Evolutionary conservation across 2,797 vertebrate genomes (phyloP).

Genomic region (Poeciliopsis paucimaculata): DNA sequence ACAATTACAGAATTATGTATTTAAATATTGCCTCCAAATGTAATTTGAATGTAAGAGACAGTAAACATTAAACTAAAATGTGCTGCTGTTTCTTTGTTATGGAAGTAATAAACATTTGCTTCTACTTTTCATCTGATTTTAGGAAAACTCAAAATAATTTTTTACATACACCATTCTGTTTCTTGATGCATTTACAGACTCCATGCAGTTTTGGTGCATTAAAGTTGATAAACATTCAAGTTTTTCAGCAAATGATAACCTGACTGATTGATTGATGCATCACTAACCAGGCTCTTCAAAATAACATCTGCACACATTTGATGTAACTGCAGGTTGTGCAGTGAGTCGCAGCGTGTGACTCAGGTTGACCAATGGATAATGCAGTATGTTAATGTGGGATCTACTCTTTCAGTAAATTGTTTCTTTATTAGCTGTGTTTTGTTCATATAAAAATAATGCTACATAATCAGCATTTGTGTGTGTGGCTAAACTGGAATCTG

Average conservation of each 20-base stretch:
- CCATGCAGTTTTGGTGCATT: no score
- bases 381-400: not conserved
- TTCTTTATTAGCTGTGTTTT: not conserved
- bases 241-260: no score
- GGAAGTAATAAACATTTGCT: no score
- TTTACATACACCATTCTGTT: no score
- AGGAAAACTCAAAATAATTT: no score
- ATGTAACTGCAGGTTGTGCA: not conserved
- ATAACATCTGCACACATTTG: not conserved
- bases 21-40: not conserved
- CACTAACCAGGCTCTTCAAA: not conserved
- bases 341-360: not conserved
- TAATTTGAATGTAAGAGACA: not conserved
- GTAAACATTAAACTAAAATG: not conserved
- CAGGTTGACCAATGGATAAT: not conserved
- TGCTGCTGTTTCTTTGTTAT: no score
- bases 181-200: not conserved
- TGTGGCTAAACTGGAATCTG: not conserved
- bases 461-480: not conserved
- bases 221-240: no score
- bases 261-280: no score
- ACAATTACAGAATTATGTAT: not conserved
- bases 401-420: not conserved
- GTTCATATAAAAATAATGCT: not conserved
- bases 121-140: no score